Percentiles rank a stretch among this genome's conserved stretches.
Evolutionary conservation across 2,888 invertebrate genomes (phyloP).

Genomic region (Campoplex nolae): DNA sequence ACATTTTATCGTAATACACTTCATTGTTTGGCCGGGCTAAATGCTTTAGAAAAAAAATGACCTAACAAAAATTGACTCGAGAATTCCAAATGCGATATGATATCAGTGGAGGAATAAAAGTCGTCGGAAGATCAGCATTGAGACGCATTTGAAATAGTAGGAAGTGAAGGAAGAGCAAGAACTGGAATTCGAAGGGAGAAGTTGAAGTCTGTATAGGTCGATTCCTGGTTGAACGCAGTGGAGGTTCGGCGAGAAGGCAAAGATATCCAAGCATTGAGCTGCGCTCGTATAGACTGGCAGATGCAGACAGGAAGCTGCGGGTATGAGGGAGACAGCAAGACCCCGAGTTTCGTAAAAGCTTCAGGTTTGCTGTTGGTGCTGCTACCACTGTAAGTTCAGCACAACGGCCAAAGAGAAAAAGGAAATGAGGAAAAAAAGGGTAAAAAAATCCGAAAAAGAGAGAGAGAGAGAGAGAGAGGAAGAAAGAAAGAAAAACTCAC

Average conservation of each 20-base stretch:
- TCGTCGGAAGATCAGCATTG: conserved; percentile 65
- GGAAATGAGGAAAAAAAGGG: conserved; percentile 1
- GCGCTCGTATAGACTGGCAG: conserved; percentile 64
- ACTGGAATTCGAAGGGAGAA: conserved; percentile 54
- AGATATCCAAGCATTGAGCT: conserved; percentile 65
- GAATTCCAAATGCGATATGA: conserved; percentile 65
- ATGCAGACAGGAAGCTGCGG: conserved; percentile 55
- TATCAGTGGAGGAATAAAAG: conserved; percentile 60
- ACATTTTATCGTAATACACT: not conserved
- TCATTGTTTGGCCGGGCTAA: conserved; percentile 33
- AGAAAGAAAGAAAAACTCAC: conserved; percentile 6
- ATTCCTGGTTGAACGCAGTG: conserved; percentile 62
- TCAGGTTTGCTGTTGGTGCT: conserved; percentile 50
- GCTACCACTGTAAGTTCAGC: conserved; percentile 39
- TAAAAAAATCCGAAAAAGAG: conserved; percentile 1
- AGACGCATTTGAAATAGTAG: conserved; percentile 45
- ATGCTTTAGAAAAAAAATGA: conserved; percentile 31
- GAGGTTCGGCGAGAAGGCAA: conserved; percentile 54
- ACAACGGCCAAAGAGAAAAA: conserved; percentile 50
- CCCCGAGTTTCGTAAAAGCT: conserved; percentile 63
- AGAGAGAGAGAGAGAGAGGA: conserved; percentile 9
- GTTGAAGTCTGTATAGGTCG: conserved; percentile 60
- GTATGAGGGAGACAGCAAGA: conserved; percentile 55
- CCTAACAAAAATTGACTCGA: conserved; percentile 34
- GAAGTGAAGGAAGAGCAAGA: conserved; percentile 60